These are phyloP conservation scores for Gobiocypris rarus DNA, from an alignment of 2,113 vertebrate genomes.

Conservation along the genomic window DNA sequence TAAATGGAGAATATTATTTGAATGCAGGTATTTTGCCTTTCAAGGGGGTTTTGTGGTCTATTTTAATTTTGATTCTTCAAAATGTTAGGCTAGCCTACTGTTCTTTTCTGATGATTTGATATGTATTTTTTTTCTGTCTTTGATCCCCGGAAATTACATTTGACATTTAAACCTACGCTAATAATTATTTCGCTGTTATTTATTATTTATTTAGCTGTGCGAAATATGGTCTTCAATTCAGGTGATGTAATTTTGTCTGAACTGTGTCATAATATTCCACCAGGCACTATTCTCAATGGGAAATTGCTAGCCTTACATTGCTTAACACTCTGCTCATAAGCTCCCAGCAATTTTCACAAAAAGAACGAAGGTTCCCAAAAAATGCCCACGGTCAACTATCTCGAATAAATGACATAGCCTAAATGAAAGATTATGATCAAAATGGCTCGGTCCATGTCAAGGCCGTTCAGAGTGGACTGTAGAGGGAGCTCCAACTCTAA, in stretches of 20 bases:
- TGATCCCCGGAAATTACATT: neutral
- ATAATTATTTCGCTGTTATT: neutral
- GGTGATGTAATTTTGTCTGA: neutral
- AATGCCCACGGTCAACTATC: neutral
- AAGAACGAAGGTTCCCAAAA: neutral
- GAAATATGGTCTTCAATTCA: neutral
- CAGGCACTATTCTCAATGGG: neutral
- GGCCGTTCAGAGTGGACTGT: conserved; percentile 73
- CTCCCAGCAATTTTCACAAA: neutral
- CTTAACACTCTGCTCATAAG: neutral
- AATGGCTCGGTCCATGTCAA: neutral
- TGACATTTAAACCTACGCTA: neutral
- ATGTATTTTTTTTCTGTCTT: neutral
- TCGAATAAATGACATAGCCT: neutral
- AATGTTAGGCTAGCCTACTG: neutral
- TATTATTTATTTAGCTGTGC: neutral
- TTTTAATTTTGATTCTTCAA: neutral
- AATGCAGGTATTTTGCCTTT: neutral
- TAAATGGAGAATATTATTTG: neutral
- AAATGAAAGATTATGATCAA: neutral
- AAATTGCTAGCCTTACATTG: neutral
- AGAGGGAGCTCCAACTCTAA: conserved; percentile 92
- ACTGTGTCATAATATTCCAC: conserved; percentile 4
- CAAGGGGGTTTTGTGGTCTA: neutral
- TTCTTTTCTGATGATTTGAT: neutral